These are phyloP conservation scores for Macrobrachium rosenbergii DNA, from an alignment of 1,140 invertebrate species.

Conservation along the genomic window DNA sequence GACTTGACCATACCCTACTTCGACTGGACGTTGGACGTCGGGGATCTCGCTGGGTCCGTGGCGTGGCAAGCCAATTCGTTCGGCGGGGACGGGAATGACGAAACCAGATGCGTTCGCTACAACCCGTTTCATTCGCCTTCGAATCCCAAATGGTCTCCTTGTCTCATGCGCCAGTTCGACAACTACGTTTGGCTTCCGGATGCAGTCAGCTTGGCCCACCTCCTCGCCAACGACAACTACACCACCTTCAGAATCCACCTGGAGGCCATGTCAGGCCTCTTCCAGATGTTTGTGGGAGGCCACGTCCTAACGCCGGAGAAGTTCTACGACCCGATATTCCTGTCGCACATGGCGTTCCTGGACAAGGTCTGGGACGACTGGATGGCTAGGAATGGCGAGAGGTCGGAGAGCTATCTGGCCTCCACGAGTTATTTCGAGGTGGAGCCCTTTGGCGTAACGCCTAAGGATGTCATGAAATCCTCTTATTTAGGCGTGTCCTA, in stretches of 20 bases:
- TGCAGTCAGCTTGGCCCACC: background rate
- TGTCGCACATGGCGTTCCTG: conserved; percentile 4
- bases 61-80: conserved; percentile 28
- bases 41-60: background rate
- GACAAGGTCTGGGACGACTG: conserved; percentile 27
- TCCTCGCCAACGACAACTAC: conserved; percentile 9
- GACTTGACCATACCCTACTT: conserved; percentile 18
- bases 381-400: background rate
- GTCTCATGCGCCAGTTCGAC: conserved; percentile 21
- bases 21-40: conserved; percentile 29
- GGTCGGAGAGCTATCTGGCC: background rate
- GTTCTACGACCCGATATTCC: conserved; percentile 19
- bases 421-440: background rate
- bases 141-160: background rate
- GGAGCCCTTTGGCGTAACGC: conserved; percentile 22
- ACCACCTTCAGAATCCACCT: background rate
- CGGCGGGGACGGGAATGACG: background rate
- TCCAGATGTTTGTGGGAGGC: conserved; percentile 17
- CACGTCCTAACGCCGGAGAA: background rate
- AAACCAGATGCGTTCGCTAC: background rate
- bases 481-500: background rate
- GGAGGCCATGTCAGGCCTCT: conserved; percentile 14
- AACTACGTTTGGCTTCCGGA: conserved; percentile 2
- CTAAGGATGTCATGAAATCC: background rate
- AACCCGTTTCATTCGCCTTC: conserved; percentile 8